These are phyloP conservation scores for Acanthosoma haemorrhoidale DNA, from an alignment of 2,888 invertebrate genomes.

Conservation along the genomic window DNA sequence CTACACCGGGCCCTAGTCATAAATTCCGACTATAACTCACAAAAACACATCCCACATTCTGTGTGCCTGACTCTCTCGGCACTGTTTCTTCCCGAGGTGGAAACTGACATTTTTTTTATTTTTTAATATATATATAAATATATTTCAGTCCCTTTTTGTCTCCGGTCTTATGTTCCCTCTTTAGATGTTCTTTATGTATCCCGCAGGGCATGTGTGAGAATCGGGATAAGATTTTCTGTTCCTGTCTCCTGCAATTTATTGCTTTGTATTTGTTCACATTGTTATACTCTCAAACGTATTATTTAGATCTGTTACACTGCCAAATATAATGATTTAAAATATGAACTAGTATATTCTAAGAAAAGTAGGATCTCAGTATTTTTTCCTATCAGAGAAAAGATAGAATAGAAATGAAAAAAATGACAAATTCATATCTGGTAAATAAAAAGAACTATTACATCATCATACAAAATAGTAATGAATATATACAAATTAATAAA, in stretches of 20 bases:
- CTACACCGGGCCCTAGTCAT: not conserved
- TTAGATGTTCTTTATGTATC: constrained; percentile 4
- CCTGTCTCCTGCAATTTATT: not conserved
- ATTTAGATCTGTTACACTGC: too few relatives aligned
- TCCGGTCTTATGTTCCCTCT: not conserved
- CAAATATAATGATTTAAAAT: too few relatives aligned
- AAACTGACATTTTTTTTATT: not conserved
- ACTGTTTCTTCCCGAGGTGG: not conserved
- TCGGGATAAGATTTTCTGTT: not conserved
- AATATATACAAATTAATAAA: too few relatives aligned
- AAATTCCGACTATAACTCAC: not conserved
- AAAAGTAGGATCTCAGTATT: too few relatives aligned
- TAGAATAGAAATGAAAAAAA: too few relatives aligned
- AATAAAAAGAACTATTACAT: too few relatives aligned
- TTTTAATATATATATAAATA: not conserved
- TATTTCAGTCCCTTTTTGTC: not conserved
- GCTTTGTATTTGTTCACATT: too few relatives aligned
- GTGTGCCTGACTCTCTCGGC: not conserved
- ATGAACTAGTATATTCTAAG: too few relatives aligned
- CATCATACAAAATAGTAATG: too few relatives aligned
- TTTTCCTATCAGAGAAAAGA: too few relatives aligned
- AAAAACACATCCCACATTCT: constrained; percentile 9
- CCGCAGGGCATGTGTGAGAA: not conserved
- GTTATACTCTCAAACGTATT: too few relatives aligned
- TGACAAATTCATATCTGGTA: too few relatives aligned